phyloP scores from a whole-genome alignment of 2,113 vertebrate species.

The Emydura subglobosa region DNA sequence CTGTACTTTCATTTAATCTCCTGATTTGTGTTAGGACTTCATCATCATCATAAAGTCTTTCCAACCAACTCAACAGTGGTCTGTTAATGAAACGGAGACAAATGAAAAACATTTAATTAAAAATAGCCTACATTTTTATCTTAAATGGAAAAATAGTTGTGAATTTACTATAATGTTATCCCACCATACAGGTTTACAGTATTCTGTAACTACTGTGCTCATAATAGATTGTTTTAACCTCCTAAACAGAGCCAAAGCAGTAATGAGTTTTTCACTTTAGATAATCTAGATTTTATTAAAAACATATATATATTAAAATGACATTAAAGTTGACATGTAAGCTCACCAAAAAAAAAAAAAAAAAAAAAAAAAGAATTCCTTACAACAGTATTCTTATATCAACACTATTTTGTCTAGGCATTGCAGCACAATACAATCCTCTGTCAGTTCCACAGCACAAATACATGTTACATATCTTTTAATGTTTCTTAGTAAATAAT shows the following conservation, averaged over 20 bases:
- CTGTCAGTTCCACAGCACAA: neutral
- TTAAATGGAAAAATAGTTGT: neutral
- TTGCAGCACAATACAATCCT: neutral
- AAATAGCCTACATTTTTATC: neutral
- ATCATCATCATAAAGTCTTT: neutral
- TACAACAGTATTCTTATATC: neutral
- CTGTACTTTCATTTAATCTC: neutral
- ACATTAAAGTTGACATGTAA: neutral
- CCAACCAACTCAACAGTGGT: neutral
- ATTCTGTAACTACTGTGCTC: neutral
- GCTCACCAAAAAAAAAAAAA: neutral
- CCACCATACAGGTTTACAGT: neutral
- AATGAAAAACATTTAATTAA: neutral
- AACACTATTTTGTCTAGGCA: neutral
- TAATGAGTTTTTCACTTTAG: neutral
- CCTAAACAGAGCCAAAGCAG: neutral
- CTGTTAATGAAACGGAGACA: neutral
- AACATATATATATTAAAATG: neutral
- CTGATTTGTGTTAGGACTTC: neutral
- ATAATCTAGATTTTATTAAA: neutral
- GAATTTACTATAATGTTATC: neutral
- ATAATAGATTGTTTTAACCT: neutral
- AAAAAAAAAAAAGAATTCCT: fast-evolving
- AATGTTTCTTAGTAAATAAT: neutral
- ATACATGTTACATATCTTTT: neutral